Base-by-base conservation (phyloP, 1,140 invertebrate genomes). In the Pseudobourletiella spinata region DNA sequence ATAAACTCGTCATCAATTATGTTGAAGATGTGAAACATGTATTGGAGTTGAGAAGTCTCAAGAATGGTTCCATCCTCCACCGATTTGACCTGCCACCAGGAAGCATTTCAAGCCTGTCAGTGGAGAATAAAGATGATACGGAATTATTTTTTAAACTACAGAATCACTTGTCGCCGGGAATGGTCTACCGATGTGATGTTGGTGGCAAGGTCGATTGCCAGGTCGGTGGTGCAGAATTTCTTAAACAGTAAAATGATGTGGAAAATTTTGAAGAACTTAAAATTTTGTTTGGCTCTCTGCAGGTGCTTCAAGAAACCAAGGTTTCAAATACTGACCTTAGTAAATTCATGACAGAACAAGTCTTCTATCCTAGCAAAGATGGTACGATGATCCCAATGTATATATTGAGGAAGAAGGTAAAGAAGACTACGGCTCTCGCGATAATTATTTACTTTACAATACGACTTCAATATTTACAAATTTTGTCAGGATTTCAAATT, bases 311-410 rank as follows among this genome's bases (percentile, higher is more conserved):
- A 70, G 85, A 94, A 76, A 88, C 90, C 3, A 84, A 86, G 74
- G 82, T 97, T 11, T 83, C 87, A 56, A 85, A 85, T 59, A 91
- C 97, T 74, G 83, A 95, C 76, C 74, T 84, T 2, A 78, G 81
- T 11, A 74, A 85, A 51, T 98, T 91, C 73, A 83, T 87, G 73
- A 88, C 87, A 2, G 84, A 85, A 56, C 95, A 98, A 78, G 81
- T 95, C 35, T 99, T 98, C 78, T 98, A 95, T 75, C 72, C 79
- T 1, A 94, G 91, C 74, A 95, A 91, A 78, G 95, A 98, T 79
- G 91, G 89, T 59, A 96, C 92, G 1, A 86, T 87, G 77, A 82
- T 99, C 69, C 96, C 96, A 3, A 98, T 99, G 95, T 99, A 96
- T 76, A 86, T 99, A 64, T 83, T 96, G 30, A 83, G 84, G 65